phyloP scores from a whole-genome alignment of 2,113 vertebrate genomes.

The Prolemur simus region DNA sequence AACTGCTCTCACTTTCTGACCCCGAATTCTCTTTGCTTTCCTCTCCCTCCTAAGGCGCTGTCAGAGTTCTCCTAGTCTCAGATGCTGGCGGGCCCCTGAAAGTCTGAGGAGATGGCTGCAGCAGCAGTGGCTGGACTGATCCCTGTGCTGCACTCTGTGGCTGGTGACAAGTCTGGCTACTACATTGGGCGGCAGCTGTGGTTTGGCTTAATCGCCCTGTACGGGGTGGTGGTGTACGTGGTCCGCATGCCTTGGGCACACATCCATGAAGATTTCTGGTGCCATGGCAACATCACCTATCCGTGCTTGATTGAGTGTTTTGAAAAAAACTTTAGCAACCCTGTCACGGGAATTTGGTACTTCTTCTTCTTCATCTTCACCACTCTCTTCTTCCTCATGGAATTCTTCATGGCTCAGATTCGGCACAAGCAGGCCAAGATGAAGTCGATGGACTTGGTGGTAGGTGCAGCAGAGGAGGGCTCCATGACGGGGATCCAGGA shows the following conservation, averaged over 20 bases:
- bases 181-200: conserved; percentile 71
- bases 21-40: neutral
- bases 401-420: conserved; percentile 78
- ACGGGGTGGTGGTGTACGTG: conserved; percentile 68
- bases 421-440: conserved; percentile 30
- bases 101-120: conserved; percentile 21
- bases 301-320: conserved; percentile 35
- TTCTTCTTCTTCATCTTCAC: conserved; percentile 77
- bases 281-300: neutral
- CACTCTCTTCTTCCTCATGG: conserved; percentile 71
- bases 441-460: neutral
- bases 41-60: neutral
- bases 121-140: conserved; percentile 60
- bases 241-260: conserved; percentile 41
- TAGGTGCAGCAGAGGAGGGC: neutral
- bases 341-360: conserved; percentile 54
- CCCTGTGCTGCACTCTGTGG: conserved; percentile 60
- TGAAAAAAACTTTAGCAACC: conserved; percentile 53
- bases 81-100: neutral
- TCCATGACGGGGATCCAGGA: conserved; percentile 43
- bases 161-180: conserved; percentile 61
- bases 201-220: conserved; percentile 74
- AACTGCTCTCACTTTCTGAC: neutral
- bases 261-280: neutral
- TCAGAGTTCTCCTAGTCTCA: neutral